These are phyloP conservation scores for Stomorhina lunata DNA, from an alignment of 2,888 invertebrate species.

Conservation along the genomic window DNA sequence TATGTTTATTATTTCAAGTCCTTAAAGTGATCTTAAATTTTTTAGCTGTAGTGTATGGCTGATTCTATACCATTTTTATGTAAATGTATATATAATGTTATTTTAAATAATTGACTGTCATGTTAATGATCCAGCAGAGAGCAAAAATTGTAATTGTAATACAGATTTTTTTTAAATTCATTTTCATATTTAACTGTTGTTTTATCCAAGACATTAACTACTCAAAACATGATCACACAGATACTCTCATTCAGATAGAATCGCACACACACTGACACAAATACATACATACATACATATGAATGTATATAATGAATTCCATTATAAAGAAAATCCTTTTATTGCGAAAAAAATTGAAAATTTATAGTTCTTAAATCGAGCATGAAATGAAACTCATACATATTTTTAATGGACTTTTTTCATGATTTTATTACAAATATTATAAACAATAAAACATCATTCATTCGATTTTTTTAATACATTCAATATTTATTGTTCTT, in stretches of 20 bases:
- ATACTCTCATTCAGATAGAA: no score
- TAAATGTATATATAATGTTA: neutral
- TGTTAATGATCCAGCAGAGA: constrained; percentile 54
- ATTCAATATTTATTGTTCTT: no score
- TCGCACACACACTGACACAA: neutral
- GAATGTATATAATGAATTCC: neutral
- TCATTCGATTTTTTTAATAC: no score
- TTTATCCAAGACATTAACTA: constrained; percentile 4
- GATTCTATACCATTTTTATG: neutral
- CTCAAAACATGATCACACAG: no score
- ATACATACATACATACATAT: neutral
- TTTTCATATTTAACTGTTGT: constrained; percentile 44
- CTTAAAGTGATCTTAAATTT: neutral
- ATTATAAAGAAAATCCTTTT: constrained; percentile 52
- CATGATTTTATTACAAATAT: neutral
- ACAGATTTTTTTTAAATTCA: constrained; percentile 52
- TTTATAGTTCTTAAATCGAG: neutral
- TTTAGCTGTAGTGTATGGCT: neutral
- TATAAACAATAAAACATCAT: constrained; percentile 28
- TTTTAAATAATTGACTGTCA: constrained; percentile 51
- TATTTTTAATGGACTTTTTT: neutral
- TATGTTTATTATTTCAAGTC: no score
- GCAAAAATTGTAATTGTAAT: constrained; percentile 46
- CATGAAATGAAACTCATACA: neutral
- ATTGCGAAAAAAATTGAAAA: constrained; percentile 13